Conservation (phyloP, 2,113 vertebrate species). For the Dicerorhinus sumatrensis region DNA sequence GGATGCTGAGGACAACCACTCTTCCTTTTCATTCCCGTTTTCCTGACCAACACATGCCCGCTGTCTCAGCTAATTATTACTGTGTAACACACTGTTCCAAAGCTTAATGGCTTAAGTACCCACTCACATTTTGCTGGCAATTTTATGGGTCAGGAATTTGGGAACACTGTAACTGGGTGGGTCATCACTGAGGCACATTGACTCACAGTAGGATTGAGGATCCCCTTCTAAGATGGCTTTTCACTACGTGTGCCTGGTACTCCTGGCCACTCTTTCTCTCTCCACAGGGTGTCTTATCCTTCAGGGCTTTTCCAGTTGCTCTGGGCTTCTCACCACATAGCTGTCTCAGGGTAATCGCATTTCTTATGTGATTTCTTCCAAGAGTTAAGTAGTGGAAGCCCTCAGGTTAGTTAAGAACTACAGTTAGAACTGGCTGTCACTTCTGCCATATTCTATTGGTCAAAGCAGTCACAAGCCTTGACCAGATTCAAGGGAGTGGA, state of each 20-base stretch:
- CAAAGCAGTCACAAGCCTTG: not conserved
- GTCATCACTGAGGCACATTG: not conserved
- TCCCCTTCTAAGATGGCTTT: not conserved
- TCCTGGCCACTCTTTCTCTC: not conserved
- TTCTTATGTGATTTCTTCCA: not conserved
- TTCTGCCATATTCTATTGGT: not conserved
- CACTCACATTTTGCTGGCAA: not conserved
- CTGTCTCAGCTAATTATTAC: conserved; percentile 44
- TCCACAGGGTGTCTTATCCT: not conserved
- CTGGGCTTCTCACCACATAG: not conserved
- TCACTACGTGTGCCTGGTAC: not conserved
- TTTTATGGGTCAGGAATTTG: not conserved
- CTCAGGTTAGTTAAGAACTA: not conserved
- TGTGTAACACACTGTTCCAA: not conserved
- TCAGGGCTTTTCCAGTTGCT: not conserved
- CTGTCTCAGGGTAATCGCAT: not conserved
- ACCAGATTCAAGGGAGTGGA: not conserved
- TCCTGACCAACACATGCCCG: not conserved
- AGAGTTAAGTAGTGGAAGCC: not conserved
- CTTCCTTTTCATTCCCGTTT: conserved; percentile 39
- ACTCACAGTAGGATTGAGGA: not conserved
- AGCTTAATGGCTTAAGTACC: not conserved
- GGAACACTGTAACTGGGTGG: not conserved
- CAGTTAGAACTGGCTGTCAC: not conserved
- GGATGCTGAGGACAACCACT: not conserved